Base-by-base conservation (phyloP, 1,140 invertebrate species). In the Bombus terrestris region DNA sequence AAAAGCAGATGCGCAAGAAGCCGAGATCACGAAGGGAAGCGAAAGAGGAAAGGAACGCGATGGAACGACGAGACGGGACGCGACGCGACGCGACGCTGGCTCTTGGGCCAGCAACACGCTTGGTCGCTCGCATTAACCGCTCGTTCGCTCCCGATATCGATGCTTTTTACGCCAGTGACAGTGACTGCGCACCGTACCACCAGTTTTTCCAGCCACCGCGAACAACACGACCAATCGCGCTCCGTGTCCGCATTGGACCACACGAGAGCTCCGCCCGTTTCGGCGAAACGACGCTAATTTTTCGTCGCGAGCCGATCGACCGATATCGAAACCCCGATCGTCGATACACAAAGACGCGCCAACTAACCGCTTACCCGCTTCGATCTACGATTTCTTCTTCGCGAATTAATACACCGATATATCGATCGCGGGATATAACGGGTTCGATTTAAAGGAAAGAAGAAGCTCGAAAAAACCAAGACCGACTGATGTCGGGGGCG, bases 71-170 rank as follows among this genome's bases (percentile, higher is more conserved):
- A 10, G 68, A 35, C 1, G 66, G 8, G 10, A 41, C 71, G 66
- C 25, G 81, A 88, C 73, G 83, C 68, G 87, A 68, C 85, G 91
- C 90, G 85, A 89, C 88, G 85, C 83, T 88, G 86, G 87, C 79
- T 89, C 82, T 87, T 89, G 85, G 73, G 68, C 76, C 73, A 72
- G 81, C 77, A 92, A 88, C 86, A 89, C 91, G 91, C 91, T 92
- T 89, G 88, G 85, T 88, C 85, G 88, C 68, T 87, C 91, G 85
- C 86, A 90, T 91, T 88, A 92, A 92, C 89, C 86, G 53, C 74
- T 59, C 75, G 82, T 41, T 68, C 88, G 82, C 41, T 32, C 66
- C 12, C 39, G 84, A 75, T 81, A 85, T 85, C 84, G 69, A 57
- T 57, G 62, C 37, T 53, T 74, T 81, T 71, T 59, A 32, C 35